Evolutionary conservation across 2,888 invertebrate species (phyloP), one percentile per base, ranked within the genome.

Genomic region (Iphiclides podalirius): DNA sequence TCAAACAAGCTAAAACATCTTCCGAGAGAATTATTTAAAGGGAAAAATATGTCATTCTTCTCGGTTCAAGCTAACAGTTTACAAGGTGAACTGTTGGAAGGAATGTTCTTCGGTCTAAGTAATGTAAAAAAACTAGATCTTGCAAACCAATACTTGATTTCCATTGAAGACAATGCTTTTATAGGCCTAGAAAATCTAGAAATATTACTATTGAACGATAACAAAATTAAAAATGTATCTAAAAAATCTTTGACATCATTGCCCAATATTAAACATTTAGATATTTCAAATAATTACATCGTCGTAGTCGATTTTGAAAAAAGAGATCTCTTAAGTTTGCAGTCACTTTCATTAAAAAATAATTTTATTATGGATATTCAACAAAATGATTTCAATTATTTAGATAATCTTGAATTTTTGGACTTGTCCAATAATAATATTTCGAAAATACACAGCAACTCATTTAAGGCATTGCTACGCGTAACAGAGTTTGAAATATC

Each of bases 341-440:
- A 54, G 28, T 58, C 59, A 1, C 54, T 84, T 1, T 58, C 58
- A 6, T 52, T 83, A 9, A 58, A 54, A 47, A 64, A 75, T 39
- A 85, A 85, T 53, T 51, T 57, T 26, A 54, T 85, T n/a, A 57
- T 52, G 2, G 47, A 66, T 46, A 65, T 85, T 8, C 61, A 66
- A 34, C 54, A 61, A 31, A 61, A 72, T 34, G 52, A 70, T 26
- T 74, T 82, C 39, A 42, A 57, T 15, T 52, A 63, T 11, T 60
- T 83, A 26, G 58, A 50, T 31, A 48, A 47, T 11, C 57, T 85
- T 8, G 59, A 70, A 42, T 63, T 63, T 60, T 66, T 85, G 43
- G 79, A 83, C 65, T 48, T 84, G 16, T 75, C 81, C 9, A 55
- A 70, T 39, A 85, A 85, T 48, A 66, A 72, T 38, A 76, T 84